Conservation (phyloP, 2,113 vertebrate species). For the Regulus satrapa region DNA sequence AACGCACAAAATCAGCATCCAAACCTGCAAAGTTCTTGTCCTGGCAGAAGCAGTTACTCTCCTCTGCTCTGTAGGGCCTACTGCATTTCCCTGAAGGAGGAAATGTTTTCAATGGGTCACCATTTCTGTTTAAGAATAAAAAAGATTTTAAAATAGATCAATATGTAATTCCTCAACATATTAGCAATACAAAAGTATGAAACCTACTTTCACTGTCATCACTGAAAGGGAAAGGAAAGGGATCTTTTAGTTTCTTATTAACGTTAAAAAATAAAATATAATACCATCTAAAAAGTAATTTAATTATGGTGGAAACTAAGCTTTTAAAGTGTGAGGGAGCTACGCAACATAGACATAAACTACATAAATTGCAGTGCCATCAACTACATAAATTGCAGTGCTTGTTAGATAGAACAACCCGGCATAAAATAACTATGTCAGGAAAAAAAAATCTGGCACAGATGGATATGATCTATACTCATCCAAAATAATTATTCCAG, state of each 20-base stretch:
- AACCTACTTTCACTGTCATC: neutral
- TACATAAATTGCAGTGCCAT: neutral
- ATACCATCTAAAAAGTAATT: neutral
- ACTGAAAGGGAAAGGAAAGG: neutral
- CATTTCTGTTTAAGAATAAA: neutral
- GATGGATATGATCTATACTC: too few relatives aligned
- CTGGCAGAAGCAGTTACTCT: neutral
- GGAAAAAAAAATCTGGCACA: too few relatives aligned
- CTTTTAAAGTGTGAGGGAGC: neutral
- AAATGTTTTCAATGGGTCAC: neutral
- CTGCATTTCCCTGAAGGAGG: neutral
- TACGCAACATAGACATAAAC: neutral
- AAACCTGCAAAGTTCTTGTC: neutral
- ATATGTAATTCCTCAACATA: neutral
- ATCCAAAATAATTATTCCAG: neutral
- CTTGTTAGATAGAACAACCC: neutral
- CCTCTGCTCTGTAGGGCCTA: neutral
- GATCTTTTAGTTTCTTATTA: neutral
- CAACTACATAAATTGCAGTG: neutral
- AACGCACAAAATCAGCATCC: neutral
- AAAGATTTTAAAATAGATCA: neutral
- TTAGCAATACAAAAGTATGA: neutral
- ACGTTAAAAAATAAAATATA: neutral
- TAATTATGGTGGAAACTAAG: neutral
- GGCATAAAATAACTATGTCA: neutral